Base-by-base conservation (phyloP, 53 echinoderm and acorn worm species). In the Crossaster papposus region DNA sequence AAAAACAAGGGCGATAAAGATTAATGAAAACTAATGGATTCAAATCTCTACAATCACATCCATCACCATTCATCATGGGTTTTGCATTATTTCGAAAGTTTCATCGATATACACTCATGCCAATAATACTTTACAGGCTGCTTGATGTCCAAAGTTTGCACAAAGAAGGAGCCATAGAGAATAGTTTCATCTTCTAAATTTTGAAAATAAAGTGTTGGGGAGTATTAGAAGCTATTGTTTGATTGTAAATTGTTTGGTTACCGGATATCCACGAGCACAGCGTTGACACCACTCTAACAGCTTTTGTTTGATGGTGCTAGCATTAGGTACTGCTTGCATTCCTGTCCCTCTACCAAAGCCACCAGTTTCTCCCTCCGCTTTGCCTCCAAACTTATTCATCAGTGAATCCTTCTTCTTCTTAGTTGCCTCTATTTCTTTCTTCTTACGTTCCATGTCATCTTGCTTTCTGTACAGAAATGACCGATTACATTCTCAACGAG, bases 341-440 rank as follows among this genome's bases (percentile, higher is more conserved):
- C 85, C 79, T 0, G 86, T 84, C 30, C 93, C 90, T 33, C 91
- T 94, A 1, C 90, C 94, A 7, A 75, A 70, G 44, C 91, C 91
- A 5, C 92, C 89, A 1, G 81, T 77, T 22, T 93, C 93, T n/a
- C 75, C 52, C 1, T 88, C 64, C 3, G 91, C 95, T 35, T 85
- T 80, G 11, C 98, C 98, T 4, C 98, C 98, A 94, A 97, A 97
- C 83, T 96, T 97, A 78, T 90, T 90, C 93, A 96, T 93, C 51
- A 97, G 85, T 13, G 93, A 89, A 1, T 93, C 94, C 71, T 95
- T 95, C 90, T 94, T 93, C 78, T 93, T 85, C 82, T 89, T 90
- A 26, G 94, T 89, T 0, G 92, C 94, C 38, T 82, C 91, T 17
- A 78, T 83, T 8, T 95, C 93, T 65, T 65, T 79, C 81, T 94